Evolutionary conservation across 1,140 invertebrate species (phyloP), one percentile per base, ranked within the genome.

Genomic region (Rhysida immarginata): DNA sequence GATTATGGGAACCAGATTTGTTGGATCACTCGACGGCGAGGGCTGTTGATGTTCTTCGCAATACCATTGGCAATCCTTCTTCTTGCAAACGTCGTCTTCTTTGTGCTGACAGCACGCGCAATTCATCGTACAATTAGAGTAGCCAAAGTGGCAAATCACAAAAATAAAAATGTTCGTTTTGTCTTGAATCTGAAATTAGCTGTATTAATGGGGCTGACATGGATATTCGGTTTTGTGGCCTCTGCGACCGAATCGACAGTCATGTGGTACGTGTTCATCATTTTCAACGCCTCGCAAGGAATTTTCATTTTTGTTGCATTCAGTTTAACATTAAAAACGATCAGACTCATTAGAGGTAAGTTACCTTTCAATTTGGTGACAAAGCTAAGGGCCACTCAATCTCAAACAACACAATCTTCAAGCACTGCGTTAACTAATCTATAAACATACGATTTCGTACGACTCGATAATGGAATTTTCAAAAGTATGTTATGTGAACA

Each of bases 271-370:
- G 42, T 65, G 1, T 70, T 67, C 52, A 64, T 69, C 5, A 58
- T 68, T 16, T 52, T 71, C 27, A 69, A 65, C 46, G 61, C 59
- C 3, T 55, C 66, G 8, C 70, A 71, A 56, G 66, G 78, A 1
- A 58, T 78, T 14, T 79, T 78, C 62, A 76, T 80, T 43, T 77
- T 78, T 58, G 57, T 77, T 1, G 77, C 76, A 0, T 79, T 79
- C 65, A 75, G 77, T 50, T 63, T 64, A 46, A 75, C 71, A 51
- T 41, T 57, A 23, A 71, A 67, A 49, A 43, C 51, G 35, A 11
- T 41, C 11, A 11, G 35, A n/a, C 35, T 41, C 11, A 11, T 41
- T n/a, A 11, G 11, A 11, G 35, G n/a, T 11, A 41, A n/a, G n/a
- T n/a, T 41, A 11, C 35, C 35, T 41, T 41, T 11, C 35, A 11